Evolutionary conservation across 2,113 vertebrate genomes (phyloP).

Genomic region (Strigops habroptila): DNA sequence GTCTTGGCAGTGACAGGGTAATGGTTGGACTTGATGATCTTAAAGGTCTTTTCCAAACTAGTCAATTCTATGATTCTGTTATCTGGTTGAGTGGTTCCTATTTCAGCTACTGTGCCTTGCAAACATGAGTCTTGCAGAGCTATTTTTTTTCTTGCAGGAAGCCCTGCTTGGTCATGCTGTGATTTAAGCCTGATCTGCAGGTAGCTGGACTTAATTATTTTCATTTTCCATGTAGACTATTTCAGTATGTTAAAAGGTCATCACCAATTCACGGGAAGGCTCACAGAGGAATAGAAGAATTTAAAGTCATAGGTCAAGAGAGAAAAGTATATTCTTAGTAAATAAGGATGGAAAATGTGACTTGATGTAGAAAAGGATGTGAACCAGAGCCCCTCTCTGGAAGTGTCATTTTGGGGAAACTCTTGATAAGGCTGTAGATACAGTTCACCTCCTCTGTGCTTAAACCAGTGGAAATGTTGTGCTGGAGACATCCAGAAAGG

Average conservation of each 20-base stretch:
- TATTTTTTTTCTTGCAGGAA: not conserved
- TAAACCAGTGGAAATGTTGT: not conserved
- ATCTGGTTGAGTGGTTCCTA: not conserved
- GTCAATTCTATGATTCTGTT: not conserved
- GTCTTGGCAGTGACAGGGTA: not conserved
- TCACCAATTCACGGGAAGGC: not conserved
- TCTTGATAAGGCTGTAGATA: not conserved
- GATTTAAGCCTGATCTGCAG: not conserved
- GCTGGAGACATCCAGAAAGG: not conserved
- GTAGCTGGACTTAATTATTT: not conserved
- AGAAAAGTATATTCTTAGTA: not conserved
- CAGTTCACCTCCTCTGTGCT: not conserved
- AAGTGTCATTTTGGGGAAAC: not conserved
- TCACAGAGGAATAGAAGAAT: not conserved
- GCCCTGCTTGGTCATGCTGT: not conserved
- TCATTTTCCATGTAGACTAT: not conserved
- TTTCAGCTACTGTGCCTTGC: not conserved
- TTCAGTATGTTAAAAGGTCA: not conserved
- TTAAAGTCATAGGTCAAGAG: not conserved
- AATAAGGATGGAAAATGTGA: not conserved
- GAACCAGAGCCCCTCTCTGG: not conserved
- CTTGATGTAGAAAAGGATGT: not conserved
- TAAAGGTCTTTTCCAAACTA: not conserved
- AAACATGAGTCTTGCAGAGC: not conserved
- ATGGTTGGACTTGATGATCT: not conserved